Percentiles rank a stretch among this genome's conserved stretches.
Conservation (phyloP, 2,888 invertebrate genomes). For the Dorcus hopei region DNA sequence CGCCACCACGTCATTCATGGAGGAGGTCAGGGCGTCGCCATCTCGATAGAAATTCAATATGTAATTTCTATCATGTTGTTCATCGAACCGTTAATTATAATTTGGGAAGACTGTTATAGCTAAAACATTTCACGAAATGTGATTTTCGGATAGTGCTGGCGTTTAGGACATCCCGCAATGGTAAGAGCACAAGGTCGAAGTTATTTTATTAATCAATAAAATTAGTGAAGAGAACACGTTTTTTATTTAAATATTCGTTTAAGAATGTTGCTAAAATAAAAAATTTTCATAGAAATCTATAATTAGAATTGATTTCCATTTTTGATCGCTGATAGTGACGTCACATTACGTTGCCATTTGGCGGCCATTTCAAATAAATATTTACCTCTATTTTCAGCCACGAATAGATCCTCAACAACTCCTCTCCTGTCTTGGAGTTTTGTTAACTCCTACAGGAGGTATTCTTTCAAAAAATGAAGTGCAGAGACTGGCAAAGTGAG, state of each 20-base stretch:
- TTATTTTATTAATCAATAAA: constrained; percentile 15
- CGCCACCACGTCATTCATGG: constrained; percentile 21
- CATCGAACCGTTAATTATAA: background rate
- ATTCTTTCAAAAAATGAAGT: constrained; percentile 87
- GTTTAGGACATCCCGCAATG: constrained; percentile 11
- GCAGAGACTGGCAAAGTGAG: constrained; percentile 80
- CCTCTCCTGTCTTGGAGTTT: constrained; percentile 82
- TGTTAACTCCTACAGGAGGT: constrained; percentile 80
- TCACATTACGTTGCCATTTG: background rate
- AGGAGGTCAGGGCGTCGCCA: constrained; percentile 29
- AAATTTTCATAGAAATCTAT: background rate
- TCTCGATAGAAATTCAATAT: constrained; percentile 4
- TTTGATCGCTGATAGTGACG: constrained; percentile 3
- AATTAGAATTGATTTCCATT: background rate
- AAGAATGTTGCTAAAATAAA: constrained; percentile 1
- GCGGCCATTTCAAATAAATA: constrained; percentile 1
- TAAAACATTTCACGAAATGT: constrained; percentile 11
- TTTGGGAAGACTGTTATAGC: background rate
- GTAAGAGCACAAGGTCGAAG: constrained; percentile 15
- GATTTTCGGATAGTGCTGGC: constrained; percentile 10
- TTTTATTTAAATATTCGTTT: constrained; percentile 9
- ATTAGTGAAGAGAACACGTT: constrained; percentile 1
- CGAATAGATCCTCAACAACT: constrained; percentile 89
- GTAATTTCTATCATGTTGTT: constrained; percentile 4
- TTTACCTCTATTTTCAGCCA: constrained; percentile 66